Evolutionary conservation across 2,888 invertebrate species (phyloP), one percentile per base, ranked within the genome.

Genomic region (Schizotus pectinicornis): DNA sequence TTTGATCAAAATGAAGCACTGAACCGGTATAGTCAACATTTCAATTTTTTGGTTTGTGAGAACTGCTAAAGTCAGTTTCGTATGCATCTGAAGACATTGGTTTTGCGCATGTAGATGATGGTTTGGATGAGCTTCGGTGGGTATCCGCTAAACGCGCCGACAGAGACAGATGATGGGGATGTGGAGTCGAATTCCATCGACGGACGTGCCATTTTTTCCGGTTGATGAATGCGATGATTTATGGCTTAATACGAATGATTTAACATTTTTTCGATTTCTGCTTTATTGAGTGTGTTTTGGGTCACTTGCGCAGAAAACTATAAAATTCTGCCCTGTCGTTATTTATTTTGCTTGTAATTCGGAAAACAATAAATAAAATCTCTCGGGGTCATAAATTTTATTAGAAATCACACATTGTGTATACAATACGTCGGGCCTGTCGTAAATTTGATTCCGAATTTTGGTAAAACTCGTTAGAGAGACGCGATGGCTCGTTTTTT

Each of bases 171-270:
- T 60, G 60, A 52, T 53, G 38, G 13, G 51, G 48, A 56, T 57
- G 46, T 52, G 49, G 36, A 56, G 50, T 51, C 38, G 47, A 41
- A 43, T 48, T 43, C 59, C 37, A 60, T 56, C 56, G 55, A 56
- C 60, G 63, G 62, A 65, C 56, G 59, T 59, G 52, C 53, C 62
- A 56, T 63, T 67, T 69, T 67, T 69, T 68, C 65, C 67, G 63
- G 61, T 59, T 65, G 67, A 65, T 67, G 67, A 67, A 65, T 66
- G 67, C 53, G 61, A 61, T 68, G 69, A 71, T 71, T 69, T 70
- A 70, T 68, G 63, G 68, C 60, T 63, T 64, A 65, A 62, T 64
- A 64, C 64, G 67, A 69, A 62, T 65, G 67, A 69, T 67, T 69
- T 65, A 63, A 63, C 65, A 60, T 64, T 68, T 67, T 66, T 65